Percentiles rank a stretch among this genome's conserved stretches.
Conservation (phyloP, 2,113 vertebrate species). For the Sorex fumeus region DNA sequence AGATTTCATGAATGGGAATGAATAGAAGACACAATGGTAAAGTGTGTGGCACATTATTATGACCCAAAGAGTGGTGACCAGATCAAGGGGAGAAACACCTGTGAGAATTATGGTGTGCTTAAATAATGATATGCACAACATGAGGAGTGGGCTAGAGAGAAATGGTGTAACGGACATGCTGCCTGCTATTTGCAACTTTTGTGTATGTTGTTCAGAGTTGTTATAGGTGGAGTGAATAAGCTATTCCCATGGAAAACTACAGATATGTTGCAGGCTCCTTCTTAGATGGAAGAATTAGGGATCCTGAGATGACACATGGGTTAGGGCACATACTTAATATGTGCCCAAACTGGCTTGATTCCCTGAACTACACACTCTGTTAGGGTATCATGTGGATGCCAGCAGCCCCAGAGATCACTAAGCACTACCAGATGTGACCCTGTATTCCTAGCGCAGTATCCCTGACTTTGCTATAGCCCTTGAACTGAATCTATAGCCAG, state of each 20-base stretch:
- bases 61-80: background rate
- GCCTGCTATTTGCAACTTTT: background rate
- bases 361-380: no score
- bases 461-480: no score
- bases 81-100: background rate
- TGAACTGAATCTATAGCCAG: no score
- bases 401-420: background rate
- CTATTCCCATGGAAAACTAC: background rate
- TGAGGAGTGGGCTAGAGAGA: background rate
- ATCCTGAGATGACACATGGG: no score
- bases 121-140: background rate
- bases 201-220: fast-evolving
- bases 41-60: background rate
- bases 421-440: background rate
- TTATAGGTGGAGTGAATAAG: background rate
- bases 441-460: no score
- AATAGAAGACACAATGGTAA: background rate
- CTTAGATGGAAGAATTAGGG: background rate
- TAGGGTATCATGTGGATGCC: no score
- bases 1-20: background rate
- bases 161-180: fast-evolving
- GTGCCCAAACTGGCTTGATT: no score
- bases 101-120: background rate
- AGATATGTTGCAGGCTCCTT: background rate
- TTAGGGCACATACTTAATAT: no score